A percentile compares a stretch with the other conserved stretches of the same genome.
These are phyloP conservation scores for chimpanzee (Pan troglodytes) DNA, from an alignment of 2,113 vertebrate genomes.

Conservation along the genomic window NHGRI_mPanTro3-v2.1_pri NC_072407.2:70389501-70390000, in stretches of 20 bases:
- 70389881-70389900: background rate
- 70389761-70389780: background rate
- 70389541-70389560: background rate
- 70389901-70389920: background rate
- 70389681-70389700: background rate
- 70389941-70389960: rapidly evolving
- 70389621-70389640: background rate
- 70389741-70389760: background rate
- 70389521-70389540: background rate
- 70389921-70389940: too few relatives aligned
- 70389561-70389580: background rate
- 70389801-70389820: background rate
- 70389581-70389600: background rate
- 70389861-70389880: background rate
- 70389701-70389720: background rate
- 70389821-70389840: background rate
- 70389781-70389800: background rate
- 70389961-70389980: background rate
- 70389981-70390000: rapidly evolving
- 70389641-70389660: background rate
- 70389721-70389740: background rate
- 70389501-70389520: background rate
- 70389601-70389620: background rate
- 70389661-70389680: background rate
- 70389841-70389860: background rate